Base-by-base conservation (phyloP, 30 jellyfish, hydroid and myxozoan species). In the Hydractinia symbiolongicarpus region DNA sequence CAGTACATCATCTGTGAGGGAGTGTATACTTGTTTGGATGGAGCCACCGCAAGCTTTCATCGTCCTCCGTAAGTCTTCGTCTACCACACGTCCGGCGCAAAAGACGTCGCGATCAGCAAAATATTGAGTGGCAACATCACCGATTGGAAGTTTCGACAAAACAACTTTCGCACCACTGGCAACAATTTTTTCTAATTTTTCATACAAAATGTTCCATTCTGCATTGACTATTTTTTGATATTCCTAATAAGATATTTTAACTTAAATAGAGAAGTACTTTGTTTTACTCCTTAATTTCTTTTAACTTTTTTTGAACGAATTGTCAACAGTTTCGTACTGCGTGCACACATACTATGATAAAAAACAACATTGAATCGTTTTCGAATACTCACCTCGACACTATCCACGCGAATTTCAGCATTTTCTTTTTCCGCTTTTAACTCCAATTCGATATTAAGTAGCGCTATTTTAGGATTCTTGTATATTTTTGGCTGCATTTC, bases 21-120 rank as follows among this genome's bases (percentile, higher is more conserved):
- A 77, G 17, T 88, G 99, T 19, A 86, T 95, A 8, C 96, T 71
- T 17, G 98, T 93, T 80, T 84, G 99, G 14, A 94, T 94, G 8
- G 99, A 81, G 7, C 99, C 99, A 53, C 99, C 99, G 77, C 99
- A 94, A 2, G 97, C 99, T 78, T 94, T 94, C 96, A 94, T 85
- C 10, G 99, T 94, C 20, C 99, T 82, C 79, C 62, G 82, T 76
- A 94, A 67, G 68, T 94, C 99, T 55, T 94, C 99, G 67, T 94
- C 96, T 6, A 80, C 86, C 8, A 94, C 96, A 16, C 99, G 77
- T 54, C 99, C 99, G 64, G 99, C 99, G 79, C 99, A 94, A 61
- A 94, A 94, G 5, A 94, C 76, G 71, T 94, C 99, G 50, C 99
- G 85, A 61, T 94, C 99, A 20, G 99, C 99, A 89, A 94, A 94